A percentile compares a stretch with the other conserved stretches of the same genome.
These are phyloP conservation scores for Porites cylindrica DNA, from an alignment of 92 coral and sea anemone species.

Conservation along the genomic window DNA sequence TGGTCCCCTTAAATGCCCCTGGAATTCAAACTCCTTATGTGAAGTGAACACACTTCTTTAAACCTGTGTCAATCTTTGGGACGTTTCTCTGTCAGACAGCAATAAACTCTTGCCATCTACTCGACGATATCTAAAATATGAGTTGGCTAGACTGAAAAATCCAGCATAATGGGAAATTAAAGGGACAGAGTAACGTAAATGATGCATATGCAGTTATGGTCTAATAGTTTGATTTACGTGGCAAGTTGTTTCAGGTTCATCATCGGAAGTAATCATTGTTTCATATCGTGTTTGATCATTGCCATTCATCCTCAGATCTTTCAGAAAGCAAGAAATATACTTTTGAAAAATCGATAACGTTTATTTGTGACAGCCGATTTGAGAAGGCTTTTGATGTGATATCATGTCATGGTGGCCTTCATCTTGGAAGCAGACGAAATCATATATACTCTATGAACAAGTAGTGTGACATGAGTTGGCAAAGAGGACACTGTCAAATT, in stretches of 20 bases:
- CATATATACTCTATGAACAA: background rate
- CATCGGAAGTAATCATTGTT: background rate
- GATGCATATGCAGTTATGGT: conserved; percentile 16
- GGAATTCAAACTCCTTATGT: too few relatives aligned
- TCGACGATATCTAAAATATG: too few relatives aligned
- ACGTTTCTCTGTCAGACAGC: too few relatives aligned
- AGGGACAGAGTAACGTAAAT: conserved; percentile 23
- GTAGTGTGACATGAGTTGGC: conserved; percentile 13
- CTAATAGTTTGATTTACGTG: background rate
- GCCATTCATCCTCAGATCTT: conserved; percentile 9
- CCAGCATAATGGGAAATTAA: background rate
- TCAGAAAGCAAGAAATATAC: conserved; percentile 8
- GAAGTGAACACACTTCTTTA: too few relatives aligned
- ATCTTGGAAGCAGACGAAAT: conserved; percentile 35
- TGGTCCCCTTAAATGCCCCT: too few relatives aligned
- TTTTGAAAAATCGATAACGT: background rate
- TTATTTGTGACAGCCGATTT: conserved; percentile 15
- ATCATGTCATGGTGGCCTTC: conserved; percentile 41
- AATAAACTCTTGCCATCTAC: too few relatives aligned
- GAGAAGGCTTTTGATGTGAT: conserved; percentile 9
- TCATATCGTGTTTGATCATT: background rate
- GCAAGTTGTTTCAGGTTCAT: conserved; percentile 17
- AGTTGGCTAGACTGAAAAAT: too few relatives aligned
- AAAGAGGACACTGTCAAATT: conserved; percentile 22
- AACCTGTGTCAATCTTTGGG: too few relatives aligned